Conservation (phyloP, 2,113 vertebrate genomes). For the Grus americana region DNA sequence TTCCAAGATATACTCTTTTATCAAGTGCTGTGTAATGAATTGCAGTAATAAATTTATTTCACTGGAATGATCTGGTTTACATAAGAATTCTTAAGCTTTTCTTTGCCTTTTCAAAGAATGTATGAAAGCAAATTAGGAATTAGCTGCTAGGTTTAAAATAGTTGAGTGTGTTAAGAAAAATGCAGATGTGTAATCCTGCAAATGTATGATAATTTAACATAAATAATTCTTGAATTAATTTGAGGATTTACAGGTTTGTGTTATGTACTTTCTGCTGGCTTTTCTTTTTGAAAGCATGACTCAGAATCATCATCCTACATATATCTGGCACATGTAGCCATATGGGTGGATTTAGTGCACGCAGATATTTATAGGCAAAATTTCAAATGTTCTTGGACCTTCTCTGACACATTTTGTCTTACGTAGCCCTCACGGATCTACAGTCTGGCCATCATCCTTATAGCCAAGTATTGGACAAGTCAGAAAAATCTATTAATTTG, state of each 20-base stretch:
- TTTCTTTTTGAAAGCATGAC: slow-evolving; percentile 55
- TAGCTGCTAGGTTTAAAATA: slow-evolving; percentile 54
- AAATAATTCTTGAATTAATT: slow-evolving; percentile 66
- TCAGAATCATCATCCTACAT: slow-evolving; percentile 41
- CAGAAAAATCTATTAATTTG: background rate
- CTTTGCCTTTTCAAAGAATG: slow-evolving; percentile 43
- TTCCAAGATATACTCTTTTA: background rate
- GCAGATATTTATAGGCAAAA: slow-evolving; percentile 11
- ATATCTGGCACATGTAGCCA: slow-evolving; percentile 41
- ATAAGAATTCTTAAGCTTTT: slow-evolving; percentile 54
- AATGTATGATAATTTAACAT: slow-evolving; percentile 60
- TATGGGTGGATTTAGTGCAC: background rate
- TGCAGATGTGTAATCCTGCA: slow-evolving; percentile 59
- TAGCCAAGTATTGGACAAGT: background rate
- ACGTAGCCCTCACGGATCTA: background rate
- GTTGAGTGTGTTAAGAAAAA: slow-evolving; percentile 50
- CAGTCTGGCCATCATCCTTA: background rate
- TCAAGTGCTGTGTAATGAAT: slow-evolving; percentile 30
- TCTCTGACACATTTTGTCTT: background rate
- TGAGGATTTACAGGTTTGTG: slow-evolving; percentile 60
- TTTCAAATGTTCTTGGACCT: background rate
- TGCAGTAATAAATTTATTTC: slow-evolving; percentile 49
- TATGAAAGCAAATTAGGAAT: slow-evolving; percentile 50
- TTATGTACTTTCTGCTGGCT: slow-evolving; percentile 57
- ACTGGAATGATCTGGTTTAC: slow-evolving; percentile 44